phyloP scores from a whole-genome alignment of 2,888 invertebrate species.

The Salticus scenicus region DNA sequence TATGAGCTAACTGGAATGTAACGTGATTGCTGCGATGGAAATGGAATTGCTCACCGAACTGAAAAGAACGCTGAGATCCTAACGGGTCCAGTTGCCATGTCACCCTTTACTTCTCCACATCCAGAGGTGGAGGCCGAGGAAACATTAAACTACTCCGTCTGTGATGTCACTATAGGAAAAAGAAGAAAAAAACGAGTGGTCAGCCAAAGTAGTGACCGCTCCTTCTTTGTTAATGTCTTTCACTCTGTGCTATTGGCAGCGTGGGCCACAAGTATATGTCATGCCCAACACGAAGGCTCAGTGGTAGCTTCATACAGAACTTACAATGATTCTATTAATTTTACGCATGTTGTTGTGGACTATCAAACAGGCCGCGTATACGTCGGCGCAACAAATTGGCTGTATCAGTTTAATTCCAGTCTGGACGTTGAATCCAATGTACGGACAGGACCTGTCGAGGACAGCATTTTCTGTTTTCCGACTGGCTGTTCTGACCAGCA shows the following conservation, averaged over 20 bases:
- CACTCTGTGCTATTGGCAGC: conserved; percentile 50
- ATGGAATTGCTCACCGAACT: conserved; percentile 12
- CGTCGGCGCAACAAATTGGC: conserved; percentile 89
- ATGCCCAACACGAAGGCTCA: conserved; percentile 50
- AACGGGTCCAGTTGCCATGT: conserved; percentile 37
- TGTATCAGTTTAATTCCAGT: conserved; percentile 86
- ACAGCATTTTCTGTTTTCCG: conserved; percentile 92
- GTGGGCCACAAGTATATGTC: conserved; percentile 57
- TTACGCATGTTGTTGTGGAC: conserved; percentile 78
- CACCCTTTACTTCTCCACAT: background rate
- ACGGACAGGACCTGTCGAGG: conserved; percentile 87
- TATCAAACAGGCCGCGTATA: conserved; percentile 82
- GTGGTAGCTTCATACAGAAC: conserved; percentile 69
- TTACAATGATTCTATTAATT: conserved; percentile 72
- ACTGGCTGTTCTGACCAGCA: conserved; percentile 83
- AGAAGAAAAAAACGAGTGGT: background rate
- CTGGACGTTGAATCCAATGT: conserved; percentile 85
- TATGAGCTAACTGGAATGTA: conserved; percentile 19
- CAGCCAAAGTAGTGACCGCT: conserved; percentile 1
- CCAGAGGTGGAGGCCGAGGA: conserved; percentile 33
- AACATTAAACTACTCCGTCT: background rate
- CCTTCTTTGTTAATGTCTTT: conserved; percentile 30
- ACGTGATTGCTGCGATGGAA: background rate
- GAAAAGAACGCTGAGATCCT: conserved; percentile 48
- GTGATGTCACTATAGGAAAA: background rate